Evolutionary conservation across 2,797 vertebrate genomes (phyloP).

Genomic region (Zenarchopterus dispar): DNA sequence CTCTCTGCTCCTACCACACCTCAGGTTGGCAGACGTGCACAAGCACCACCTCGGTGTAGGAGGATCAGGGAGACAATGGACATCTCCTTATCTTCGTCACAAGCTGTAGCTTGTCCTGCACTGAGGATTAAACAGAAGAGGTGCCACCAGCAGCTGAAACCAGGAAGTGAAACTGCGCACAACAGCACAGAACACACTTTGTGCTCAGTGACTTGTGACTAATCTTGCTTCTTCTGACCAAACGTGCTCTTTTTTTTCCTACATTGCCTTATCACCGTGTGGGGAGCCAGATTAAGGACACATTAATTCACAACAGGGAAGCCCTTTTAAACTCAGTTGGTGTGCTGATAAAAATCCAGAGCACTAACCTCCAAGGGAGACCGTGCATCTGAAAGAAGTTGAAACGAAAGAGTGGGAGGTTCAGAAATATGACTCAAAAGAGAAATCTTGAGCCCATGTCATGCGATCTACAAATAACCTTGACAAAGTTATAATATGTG

Average conservation of each 20-base stretch:
- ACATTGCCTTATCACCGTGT: slow-evolving; percentile 50
- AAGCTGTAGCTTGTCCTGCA: slow-evolving; percentile 49
- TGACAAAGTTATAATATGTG: neutral
- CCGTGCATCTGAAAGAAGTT: slow-evolving; percentile 6
- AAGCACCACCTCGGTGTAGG: slow-evolving; percentile 27
- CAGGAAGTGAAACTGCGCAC: slow-evolving; percentile 60
- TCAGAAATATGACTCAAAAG: neutral
- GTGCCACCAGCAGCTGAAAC: slow-evolving; percentile 61
- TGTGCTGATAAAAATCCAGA: slow-evolving; percentile 56
- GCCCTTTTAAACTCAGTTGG: slow-evolving; percentile 57
- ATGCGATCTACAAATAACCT: neutral
- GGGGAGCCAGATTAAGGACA: slow-evolving; percentile 69
- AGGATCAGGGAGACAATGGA: slow-evolving; percentile 63
- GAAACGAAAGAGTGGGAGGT: neutral
- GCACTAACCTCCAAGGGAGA: slow-evolving; percentile 10
- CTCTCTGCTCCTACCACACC: slow-evolving; percentile 20
- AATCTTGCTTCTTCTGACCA: slow-evolving; percentile 65
- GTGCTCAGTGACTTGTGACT: slow-evolving; percentile 65
- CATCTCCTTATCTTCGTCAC: slow-evolving; percentile 63
- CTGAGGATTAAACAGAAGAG: slow-evolving; percentile 56
- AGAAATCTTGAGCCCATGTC: neutral
- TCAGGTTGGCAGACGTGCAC: slow-evolving; percentile 36
- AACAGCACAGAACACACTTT: slow-evolving; percentile 28
- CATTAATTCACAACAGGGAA: slow-evolving; percentile 72
- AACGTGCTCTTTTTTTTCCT: slow-evolving; percentile 47